Conservation (phyloP, 2,797 vertebrate genomes). For the Gymnoscopelus microlampas region DNA sequence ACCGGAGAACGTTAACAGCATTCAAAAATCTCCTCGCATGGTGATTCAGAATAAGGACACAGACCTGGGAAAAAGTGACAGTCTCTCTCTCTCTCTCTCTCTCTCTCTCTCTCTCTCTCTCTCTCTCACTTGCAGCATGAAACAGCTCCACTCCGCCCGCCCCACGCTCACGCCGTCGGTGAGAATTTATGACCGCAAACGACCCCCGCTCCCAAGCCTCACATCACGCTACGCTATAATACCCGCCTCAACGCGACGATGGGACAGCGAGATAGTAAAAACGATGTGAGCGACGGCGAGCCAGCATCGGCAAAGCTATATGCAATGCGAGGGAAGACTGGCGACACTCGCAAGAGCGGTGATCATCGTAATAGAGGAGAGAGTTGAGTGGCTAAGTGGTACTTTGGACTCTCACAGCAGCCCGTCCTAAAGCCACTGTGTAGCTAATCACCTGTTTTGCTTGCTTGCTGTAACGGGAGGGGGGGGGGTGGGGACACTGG, state of each 20-base stretch:
- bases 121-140: conserved; percentile 38
- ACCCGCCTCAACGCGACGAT: too few species aligned
- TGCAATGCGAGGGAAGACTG: conserved; percentile 33
- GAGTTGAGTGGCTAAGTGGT: conserved; percentile 55
- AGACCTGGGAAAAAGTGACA: conserved; percentile 46
- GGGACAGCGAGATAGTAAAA: conserved; percentile 21
- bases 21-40: conserved; percentile 59
- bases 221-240: too few species aligned
- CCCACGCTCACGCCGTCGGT: conserved; percentile 15
- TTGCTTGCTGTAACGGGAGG: conserved; percentile 40
- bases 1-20: conserved; percentile 64
- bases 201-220: too few species aligned
- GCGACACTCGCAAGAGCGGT: conserved; percentile 46
- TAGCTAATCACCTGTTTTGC: conserved; percentile 53
- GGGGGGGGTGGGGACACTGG: conserved; percentile 45
- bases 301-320: conserved; percentile 56
- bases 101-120: conserved; percentile 48
- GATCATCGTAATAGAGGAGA: conserved; percentile 54
- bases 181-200: conserved; percentile 26
- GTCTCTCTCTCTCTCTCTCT: conserved; percentile 46
- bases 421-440: conserved; percentile 50
- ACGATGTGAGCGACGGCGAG: conserved; percentile 47
- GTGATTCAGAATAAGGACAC: conserved; percentile 47
- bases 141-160: conserved; percentile 17
- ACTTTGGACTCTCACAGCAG: conserved; percentile 50